These are phyloP conservation scores for Rhynchophorus ferrugineus DNA, from an alignment of 1,140 invertebrate species.

Conservation along the genomic window DNA sequence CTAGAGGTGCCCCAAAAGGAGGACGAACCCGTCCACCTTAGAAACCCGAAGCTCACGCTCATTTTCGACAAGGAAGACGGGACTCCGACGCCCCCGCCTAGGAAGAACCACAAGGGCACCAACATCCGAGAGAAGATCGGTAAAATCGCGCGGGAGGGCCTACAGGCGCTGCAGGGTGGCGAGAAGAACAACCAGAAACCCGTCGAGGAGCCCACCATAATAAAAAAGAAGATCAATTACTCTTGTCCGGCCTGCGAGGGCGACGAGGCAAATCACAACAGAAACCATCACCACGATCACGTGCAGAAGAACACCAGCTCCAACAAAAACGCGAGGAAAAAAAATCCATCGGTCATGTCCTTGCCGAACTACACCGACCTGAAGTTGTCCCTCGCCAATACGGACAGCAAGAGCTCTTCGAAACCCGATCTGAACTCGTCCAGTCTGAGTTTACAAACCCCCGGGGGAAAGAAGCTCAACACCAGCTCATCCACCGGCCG, in stretches of 20 bases:
- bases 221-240: slow-evolving; percentile 36
- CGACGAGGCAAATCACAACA: slow-evolving; percentile 29
- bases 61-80: slow-evolving; percentile 40
- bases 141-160: slow-evolving; percentile 31
- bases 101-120: slow-evolving; percentile 27
- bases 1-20: slow-evolving; percentile 44
- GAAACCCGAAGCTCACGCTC: slow-evolving; percentile 37
- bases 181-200: slow-evolving; percentile 15
- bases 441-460: slow-evolving; percentile 30
- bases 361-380: slow-evolving; percentile 48
- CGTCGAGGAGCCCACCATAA: slow-evolving; percentile 34
- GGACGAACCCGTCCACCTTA: slow-evolving; percentile 33
- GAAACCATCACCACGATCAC: slow-evolving; percentile 30
- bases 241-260: slow-evolving; percentile 31
- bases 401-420: slow-evolving; percentile 18
- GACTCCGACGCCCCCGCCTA: slow-evolving; percentile 36
- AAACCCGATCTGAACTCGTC: slow-evolving; percentile 21
- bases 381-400: slow-evolving; percentile 32
- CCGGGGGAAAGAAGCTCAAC: slow-evolving; percentile 32
- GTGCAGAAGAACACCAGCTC: slow-evolving; percentile 11
- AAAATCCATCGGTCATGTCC: slow-evolving; percentile 42
- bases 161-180: slow-evolving; percentile 32
- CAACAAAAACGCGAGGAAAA: slow-evolving; percentile 22
- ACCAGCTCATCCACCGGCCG: slow-evolving; percentile 26
- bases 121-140: slow-evolving; percentile 34